phyloP scores from a whole-genome alignment of 2,113 vertebrate genomes.

The Ariopsis seemanni region DNA sequence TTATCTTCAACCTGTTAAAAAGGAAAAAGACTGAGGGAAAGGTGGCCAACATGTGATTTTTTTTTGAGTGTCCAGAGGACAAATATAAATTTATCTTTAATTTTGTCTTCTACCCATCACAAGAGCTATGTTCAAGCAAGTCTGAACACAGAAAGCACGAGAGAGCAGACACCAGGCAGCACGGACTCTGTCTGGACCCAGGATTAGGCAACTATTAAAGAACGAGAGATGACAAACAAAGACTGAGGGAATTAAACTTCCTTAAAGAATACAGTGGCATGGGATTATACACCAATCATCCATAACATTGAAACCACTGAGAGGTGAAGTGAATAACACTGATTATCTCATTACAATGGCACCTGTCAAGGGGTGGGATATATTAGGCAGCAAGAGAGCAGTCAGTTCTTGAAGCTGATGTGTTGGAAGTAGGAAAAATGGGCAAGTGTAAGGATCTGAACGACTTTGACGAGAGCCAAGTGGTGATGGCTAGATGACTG shows the following conservation, averaged over 20 bases:
- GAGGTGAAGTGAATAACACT: too few species aligned
- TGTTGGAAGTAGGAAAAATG: too few species aligned
- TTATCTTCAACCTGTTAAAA: conserved; percentile 65
- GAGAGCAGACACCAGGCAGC: neutral
- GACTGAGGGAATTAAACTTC: neutral
- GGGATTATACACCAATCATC: neutral
- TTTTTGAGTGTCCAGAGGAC: conserved; percentile 70
- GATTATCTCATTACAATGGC: too few species aligned
- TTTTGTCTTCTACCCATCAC: conserved; percentile 77
- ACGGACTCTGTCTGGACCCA: conserved; percentile 22
- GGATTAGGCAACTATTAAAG: conserved; percentile 54
- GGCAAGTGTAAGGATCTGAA: too few species aligned
- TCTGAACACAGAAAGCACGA: conserved; percentile 58
- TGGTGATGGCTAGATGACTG: too few species aligned
- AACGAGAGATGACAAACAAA: neutral
- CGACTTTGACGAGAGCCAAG: too few species aligned
- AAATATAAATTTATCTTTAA: conserved; percentile 77
- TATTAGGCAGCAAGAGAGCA: too few species aligned
- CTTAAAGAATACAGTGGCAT: neutral
- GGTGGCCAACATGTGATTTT: conserved; percentile 65
- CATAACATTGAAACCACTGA: too few species aligned
- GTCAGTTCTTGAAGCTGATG: too few species aligned
- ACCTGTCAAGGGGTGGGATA: too few species aligned
- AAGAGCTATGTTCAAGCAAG: conserved; percentile 68
- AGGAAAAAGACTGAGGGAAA: conserved; percentile 36